Evolutionary conservation across 2,113 vertebrate genomes (phyloP), one percentile per base, ranked within the genome.

Genomic region (Forbesichthys agassizii): DNA sequence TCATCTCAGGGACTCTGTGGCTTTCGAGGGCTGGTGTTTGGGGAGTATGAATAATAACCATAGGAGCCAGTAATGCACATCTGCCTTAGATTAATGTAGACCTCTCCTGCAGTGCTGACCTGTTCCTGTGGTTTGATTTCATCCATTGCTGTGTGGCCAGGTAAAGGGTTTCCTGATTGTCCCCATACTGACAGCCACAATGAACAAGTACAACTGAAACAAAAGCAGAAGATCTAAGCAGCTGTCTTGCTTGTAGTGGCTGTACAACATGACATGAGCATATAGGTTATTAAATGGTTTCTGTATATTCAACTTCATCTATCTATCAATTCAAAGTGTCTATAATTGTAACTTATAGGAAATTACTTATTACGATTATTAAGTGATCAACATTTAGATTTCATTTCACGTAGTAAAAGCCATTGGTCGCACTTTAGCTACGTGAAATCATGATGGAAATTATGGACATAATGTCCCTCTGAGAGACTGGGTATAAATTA

Each of bases 41-140:
- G 79, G 68, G 85, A 84, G 81, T 83, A 89, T 91, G 88, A 91
- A 89, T 89, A 87, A 89, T 90, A 87, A 86, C 81, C 71, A 79
- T 84, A 88, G 86, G 77, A 90, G 84, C 74, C 71, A 77, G 81
- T 85, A 74, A 85, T 88, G 79, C 84, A 91, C 92, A 93, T 91
- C 87, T 91, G 90, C 84, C 78, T 89, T 69, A 64, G 71, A 88
- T 91, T 91, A 91, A 91, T 92, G 84, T n/a, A 0, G 66, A 80
- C 60, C 77, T 88, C 85, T 87, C 86, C 84, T 79, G 86, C 81
- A 62, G 82, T 18, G 78, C 83, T 78, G 83, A 83, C 84, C 85
- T 76, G 82, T 85, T 89, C 75, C 62, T 3, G 71, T 70, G 83
- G 62, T 81, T 88, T 86, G 74, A 88, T 84, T 88, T 84, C 79